phyloP scores from a whole-genome alignment of 2,888 invertebrate genomes.

The Bruchidius siliquastri region DNA sequence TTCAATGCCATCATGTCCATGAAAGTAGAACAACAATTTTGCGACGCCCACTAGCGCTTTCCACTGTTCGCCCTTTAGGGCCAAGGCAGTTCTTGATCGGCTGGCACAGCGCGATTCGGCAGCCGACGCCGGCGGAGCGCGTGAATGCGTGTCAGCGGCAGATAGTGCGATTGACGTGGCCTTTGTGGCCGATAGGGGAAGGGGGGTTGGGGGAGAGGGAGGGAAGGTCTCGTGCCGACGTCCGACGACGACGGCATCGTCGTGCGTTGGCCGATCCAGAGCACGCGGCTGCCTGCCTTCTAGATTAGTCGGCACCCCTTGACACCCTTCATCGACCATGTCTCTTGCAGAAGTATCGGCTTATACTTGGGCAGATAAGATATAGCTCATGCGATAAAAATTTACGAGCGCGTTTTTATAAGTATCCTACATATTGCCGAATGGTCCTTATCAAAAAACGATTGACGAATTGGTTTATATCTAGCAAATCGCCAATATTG shows the following conservation, averaged over 20 bases:
- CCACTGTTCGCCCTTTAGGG: background rate
- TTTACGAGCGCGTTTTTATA: background rate
- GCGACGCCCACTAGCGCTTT: too few relatives aligned
- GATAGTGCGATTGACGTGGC: conserved; percentile 8
- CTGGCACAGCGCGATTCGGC: background rate
- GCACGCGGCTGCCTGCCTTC: background rate
- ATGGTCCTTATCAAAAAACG: too few relatives aligned
- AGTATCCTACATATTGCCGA: background rate
- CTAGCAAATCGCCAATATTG: too few relatives aligned
- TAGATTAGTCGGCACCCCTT: background rate
- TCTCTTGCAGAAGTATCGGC: background rate
- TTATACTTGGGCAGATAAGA: background rate
- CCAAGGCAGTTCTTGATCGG: background rate
- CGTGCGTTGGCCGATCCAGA: background rate
- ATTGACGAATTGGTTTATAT: too few relatives aligned
- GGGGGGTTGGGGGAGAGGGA: conserved; percentile 4
- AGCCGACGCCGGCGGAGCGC: background rate
- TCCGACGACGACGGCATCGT: background rate
- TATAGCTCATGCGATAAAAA: background rate
- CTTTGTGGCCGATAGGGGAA: conserved; percentile 1
- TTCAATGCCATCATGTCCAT: too few relatives aligned
- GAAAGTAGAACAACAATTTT: too few relatives aligned
- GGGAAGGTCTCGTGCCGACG: background rate
- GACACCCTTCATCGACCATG: background rate
- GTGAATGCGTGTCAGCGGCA: conserved; percentile 1